These are phyloP conservation scores for Drosophila prosaltans DNA, from an alignment of 1,140 invertebrate species.

Conservation along the genomic window DNA sequence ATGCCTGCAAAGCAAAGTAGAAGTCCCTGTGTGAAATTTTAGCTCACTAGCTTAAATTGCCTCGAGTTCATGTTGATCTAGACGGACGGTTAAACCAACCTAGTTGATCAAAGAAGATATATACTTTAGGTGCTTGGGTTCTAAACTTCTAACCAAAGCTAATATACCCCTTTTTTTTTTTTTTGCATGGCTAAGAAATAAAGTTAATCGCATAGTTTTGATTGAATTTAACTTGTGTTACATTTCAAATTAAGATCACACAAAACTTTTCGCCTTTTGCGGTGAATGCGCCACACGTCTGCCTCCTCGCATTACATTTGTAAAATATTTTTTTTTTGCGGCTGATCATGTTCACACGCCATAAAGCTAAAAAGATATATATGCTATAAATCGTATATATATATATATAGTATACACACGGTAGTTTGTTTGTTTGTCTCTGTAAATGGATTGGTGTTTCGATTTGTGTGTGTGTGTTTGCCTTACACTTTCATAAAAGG, in stretches of 20 bases:
- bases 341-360: slow-evolving; percentile 70
- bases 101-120: too few species aligned
- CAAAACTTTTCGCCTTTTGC: slow-evolving; percentile 46
- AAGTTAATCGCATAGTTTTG: slow-evolving; percentile 6
- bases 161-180: too few species aligned
- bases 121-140: too few species aligned
- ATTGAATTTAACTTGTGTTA: slow-evolving; percentile 17
- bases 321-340: slow-evolving; percentile 45
- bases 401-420: slow-evolving; percentile 24
- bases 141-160: too few species aligned
- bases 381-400: slow-evolving; percentile 21
- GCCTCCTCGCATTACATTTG: slow-evolving; percentile 4
- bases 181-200: too few species aligned
- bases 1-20: too few species aligned
- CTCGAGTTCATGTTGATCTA: too few species aligned
- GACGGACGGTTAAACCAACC: too few species aligned
- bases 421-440: slow-evolving; percentile 3
- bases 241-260: slow-evolving; percentile 65
- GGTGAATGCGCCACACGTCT: slow-evolving; percentile 35
- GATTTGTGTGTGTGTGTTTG: slow-evolving; percentile 40
- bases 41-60: too few species aligned
- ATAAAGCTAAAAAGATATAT: slow-evolving; percentile 19
- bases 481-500: slow-evolving; percentile 64
- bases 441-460: slow-evolving; percentile 12
- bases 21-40: too few species aligned